phyloP scores from a whole-genome alignment of 2,888 invertebrate genomes.

The Ophion slaviceki region DNA sequence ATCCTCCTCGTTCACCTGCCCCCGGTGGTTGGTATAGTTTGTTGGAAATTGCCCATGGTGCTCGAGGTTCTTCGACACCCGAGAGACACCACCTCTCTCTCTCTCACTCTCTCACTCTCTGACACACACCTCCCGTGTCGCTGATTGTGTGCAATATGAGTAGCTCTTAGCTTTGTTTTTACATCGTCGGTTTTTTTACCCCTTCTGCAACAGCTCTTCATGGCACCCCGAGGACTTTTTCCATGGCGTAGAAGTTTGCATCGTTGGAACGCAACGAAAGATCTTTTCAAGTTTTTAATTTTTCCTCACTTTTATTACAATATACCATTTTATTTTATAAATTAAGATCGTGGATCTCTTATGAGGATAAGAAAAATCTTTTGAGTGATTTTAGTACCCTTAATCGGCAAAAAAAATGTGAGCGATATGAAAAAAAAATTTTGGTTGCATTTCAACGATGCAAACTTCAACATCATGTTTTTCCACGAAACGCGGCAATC shows the following conservation, averaged over 20 bases:
- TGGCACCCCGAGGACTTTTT: conserved; percentile 53
- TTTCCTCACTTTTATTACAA: too few relatives aligned
- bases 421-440: too few relatives aligned
- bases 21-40: not conserved
- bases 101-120: conserved; percentile 15
- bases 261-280: too few relatives aligned
- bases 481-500: too few relatives aligned
- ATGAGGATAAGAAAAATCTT: too few relatives aligned
- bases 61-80: conserved; percentile 39
- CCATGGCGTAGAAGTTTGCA: not conserved
- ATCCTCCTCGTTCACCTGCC: conserved; percentile 27
- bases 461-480: too few relatives aligned
- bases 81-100: conserved; percentile 23
- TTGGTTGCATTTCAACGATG: too few relatives aligned
- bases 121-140: conserved; percentile 3
- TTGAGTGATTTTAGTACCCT: too few relatives aligned
- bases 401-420: too few relatives aligned
- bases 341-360: too few relatives aligned
- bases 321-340: too few relatives aligned
- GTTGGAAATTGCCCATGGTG: conserved; percentile 6
- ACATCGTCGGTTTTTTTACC: conserved; percentile 9
- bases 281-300: too few relatives aligned
- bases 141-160: conserved; percentile 46
- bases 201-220: conserved; percentile 22
- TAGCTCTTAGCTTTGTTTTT: conserved; percentile 28